Conservation (phyloP, 2,888 invertebrate genomes). For the Oxycera nigricornis region DNA sequence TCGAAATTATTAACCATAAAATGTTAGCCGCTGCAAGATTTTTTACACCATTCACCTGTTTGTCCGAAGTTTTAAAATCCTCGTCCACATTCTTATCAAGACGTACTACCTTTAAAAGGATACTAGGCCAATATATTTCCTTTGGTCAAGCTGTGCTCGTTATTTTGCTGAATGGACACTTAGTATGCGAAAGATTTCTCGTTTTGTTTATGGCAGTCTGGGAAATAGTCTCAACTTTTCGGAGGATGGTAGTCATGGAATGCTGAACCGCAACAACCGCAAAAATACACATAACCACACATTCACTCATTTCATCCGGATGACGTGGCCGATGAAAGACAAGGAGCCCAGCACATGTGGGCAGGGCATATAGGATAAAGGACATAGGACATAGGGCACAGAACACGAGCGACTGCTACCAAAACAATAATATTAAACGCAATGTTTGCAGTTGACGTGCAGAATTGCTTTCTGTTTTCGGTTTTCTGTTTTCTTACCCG, state of each 20-base stretch:
- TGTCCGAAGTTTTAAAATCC: no score
- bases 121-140: background rate
- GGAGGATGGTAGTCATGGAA: background rate
- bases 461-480: constrained; percentile 49
- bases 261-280: constrained; percentile 23
- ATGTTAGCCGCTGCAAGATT: no score
- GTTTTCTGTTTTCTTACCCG: constrained; percentile 58
- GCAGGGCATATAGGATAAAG: background rate
- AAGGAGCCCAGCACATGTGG: background rate
- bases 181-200: constrained; percentile 35
- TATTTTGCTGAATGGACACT: constrained; percentile 36
- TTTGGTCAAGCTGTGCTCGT: constrained; percentile 24
- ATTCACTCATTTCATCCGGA: constrained; percentile 18
- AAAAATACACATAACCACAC: constrained; percentile 13
- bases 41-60: no score
- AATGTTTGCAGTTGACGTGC: constrained; percentile 41
- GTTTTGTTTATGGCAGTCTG: background rate
- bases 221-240: no score
- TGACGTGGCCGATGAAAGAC: background rate
- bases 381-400: background rate
- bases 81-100: no score
- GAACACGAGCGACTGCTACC: background rate
- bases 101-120: no score
- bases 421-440: constrained; percentile 41
- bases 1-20: no score